phyloP scores from a whole-genome alignment of 1,140 invertebrate species.

The Hylaeus volcanicus region DNA sequence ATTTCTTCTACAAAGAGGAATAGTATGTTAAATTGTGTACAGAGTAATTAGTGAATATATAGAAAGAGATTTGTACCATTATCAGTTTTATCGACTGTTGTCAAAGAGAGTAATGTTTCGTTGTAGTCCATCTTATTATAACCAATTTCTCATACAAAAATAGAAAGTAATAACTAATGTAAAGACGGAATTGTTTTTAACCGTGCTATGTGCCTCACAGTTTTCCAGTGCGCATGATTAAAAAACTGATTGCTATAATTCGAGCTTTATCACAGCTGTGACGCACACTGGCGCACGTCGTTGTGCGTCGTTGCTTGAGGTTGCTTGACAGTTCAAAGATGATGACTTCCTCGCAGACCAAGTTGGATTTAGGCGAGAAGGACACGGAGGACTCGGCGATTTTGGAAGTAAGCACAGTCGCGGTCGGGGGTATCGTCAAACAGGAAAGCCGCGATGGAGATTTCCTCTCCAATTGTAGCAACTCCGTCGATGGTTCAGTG shows the following conservation, averaged over 20 bases:
- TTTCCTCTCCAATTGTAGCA: slow-evolving; percentile 78
- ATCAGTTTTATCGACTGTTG: neutral
- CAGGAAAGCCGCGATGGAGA: slow-evolving; percentile 74
- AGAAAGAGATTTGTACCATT: slow-evolving; percentile 27
- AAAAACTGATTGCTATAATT: too few relatives aligned
- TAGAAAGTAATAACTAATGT: too few relatives aligned
- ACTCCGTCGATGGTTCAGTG: slow-evolving; percentile 78
- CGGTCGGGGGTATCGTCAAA: slow-evolving; percentile 67
- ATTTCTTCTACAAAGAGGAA: slow-evolving; percentile 27
- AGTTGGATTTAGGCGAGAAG: slow-evolving; percentile 64
- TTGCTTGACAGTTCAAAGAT: slow-evolving; percentile 62
- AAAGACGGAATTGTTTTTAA: too few relatives aligned
- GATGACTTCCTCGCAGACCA: slow-evolving; percentile 74
- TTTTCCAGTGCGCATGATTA: too few relatives aligned
- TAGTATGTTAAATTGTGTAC: neutral
- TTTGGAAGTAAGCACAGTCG: slow-evolving; percentile 75
- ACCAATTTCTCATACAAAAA: too few relatives aligned
- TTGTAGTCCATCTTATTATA: slow-evolving; percentile 28
- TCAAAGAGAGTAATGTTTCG: slow-evolving; percentile 43
- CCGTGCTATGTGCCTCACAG: too few relatives aligned
- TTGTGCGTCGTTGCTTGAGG: neutral
- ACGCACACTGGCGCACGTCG: too few relatives aligned
- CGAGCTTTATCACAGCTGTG: too few relatives aligned
- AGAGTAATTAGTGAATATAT: neutral
- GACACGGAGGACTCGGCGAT: slow-evolving; percentile 67